Evolutionary conservation across 2,113 vertebrate genomes (phyloP).

Genomic region (Gnathonemus longibarbis): DNA sequence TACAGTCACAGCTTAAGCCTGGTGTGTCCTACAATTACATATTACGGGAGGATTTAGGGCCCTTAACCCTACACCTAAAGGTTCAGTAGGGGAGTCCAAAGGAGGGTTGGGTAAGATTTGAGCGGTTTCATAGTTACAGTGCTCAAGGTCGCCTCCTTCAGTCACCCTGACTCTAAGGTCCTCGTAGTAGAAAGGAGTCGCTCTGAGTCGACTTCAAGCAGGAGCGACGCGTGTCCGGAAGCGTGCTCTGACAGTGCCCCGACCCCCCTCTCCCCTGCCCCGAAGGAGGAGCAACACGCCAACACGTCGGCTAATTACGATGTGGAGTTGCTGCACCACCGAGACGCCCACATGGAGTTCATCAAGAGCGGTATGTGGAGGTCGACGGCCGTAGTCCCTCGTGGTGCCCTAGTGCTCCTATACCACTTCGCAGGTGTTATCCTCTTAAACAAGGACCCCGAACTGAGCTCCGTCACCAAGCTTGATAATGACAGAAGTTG

Average conservation of each 20-base stretch:
- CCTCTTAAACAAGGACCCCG: neutral
- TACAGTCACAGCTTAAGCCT: neutral
- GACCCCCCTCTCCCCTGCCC: constrained; percentile 12
- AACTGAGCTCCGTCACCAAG: neutral
- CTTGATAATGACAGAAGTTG: neutral
- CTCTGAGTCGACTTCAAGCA: neutral
- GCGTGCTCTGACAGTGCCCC: neutral
- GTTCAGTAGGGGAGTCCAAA: neutral
- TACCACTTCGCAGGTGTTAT: neutral
- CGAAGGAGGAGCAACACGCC: constrained; percentile 96
- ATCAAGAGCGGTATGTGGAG: constrained; percentile 80
- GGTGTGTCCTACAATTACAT: neutral
- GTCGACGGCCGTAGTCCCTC: neutral
- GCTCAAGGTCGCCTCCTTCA: neutral
- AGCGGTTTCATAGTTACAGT: neutral
- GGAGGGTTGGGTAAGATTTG: neutral
- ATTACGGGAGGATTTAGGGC: neutral
- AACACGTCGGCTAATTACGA: constrained; percentile 98
- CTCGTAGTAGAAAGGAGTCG: neutral
- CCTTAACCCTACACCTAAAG: neutral
- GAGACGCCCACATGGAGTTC: constrained; percentile 91
- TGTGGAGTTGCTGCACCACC: constrained; percentile 94
- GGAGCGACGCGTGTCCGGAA: neutral
- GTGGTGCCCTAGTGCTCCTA: neutral
- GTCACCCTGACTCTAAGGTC: neutral